Percentiles rank a stretch among this genome's conserved stretches.
phyloP scores from a whole-genome alignment of 2,113 vertebrate genomes.

The Eulacestoma nigropectus region DNA sequence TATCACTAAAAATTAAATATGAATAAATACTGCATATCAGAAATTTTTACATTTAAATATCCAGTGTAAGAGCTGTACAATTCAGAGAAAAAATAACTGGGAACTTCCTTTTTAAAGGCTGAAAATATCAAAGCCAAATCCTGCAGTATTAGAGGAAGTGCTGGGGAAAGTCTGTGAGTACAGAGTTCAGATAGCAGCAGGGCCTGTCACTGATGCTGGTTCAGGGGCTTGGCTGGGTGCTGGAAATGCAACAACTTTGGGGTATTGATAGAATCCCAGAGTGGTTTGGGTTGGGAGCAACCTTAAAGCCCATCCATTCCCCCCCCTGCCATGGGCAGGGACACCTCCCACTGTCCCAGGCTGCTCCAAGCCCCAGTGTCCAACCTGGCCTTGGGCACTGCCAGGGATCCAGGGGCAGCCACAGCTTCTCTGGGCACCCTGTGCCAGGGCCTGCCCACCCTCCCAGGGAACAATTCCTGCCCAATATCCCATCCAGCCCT shows the following conservation, averaged over 20 bases:
- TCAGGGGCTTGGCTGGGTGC: not conserved
- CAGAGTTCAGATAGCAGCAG: not conserved
- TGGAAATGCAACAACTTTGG: not conserved
- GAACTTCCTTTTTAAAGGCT: not conserved
- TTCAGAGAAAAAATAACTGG: not conserved
- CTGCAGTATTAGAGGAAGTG: not conserved
- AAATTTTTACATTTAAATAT: not conserved
- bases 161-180: not conserved
- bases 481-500: not conserved
- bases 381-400: not conserved
- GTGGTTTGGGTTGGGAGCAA: not conserved
- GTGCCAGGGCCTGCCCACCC: not conserved
- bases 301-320: fast-evolving
- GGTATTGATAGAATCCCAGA: not conserved
- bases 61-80: not conserved
- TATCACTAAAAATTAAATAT: not conserved
- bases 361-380: not conserved
- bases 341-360: not conserved
- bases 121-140: not conserved
- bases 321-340: not conserved
- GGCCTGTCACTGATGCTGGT: not conserved
- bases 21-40: not conserved
- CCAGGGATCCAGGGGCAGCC: not conserved
- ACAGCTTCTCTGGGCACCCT: not conserved
- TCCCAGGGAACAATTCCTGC: not conserved